Conservation (phyloP, 2,113 vertebrate genomes). For the Calypte anna region DNA sequence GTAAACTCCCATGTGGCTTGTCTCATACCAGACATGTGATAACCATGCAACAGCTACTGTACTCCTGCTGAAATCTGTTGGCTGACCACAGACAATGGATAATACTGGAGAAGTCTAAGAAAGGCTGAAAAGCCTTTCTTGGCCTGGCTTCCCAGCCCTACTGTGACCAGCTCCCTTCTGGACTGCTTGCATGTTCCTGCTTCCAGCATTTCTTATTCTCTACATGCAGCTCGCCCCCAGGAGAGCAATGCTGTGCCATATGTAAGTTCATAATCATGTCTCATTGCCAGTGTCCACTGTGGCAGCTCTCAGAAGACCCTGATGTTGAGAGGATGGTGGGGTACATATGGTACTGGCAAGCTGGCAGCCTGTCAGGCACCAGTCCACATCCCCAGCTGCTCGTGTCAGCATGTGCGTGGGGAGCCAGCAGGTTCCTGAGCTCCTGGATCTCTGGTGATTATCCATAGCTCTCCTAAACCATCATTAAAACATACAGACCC, state of each 20-base stretch:
- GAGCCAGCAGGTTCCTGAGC: not conserved
- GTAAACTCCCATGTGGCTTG: not conserved
- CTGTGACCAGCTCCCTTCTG: not conserved
- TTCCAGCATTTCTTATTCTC: constrained; percentile 16
- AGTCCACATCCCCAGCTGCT: not conserved
- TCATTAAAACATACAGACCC: constrained; percentile 53
- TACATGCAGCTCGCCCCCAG: not conserved
- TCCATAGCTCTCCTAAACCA: not conserved
- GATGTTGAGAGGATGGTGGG: not conserved
- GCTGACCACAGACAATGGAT: not conserved
- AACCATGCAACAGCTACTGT: not conserved
- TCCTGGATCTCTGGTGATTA: not conserved
- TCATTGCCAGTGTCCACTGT: not conserved
- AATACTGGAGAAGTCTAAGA: accelerated
- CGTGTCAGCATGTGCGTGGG: not conserved
- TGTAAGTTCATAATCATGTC: not conserved
- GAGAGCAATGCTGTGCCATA: not conserved
- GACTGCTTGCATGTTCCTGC: constrained; percentile 12
- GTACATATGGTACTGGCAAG: accelerated
- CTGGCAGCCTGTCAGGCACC: not conserved
- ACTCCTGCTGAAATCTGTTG: not conserved
- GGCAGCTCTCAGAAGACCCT: not conserved
- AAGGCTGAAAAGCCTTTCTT: not conserved
- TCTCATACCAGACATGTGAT: not conserved
- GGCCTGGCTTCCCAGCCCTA: not conserved